These are phyloP conservation scores for Piezodorus guildinii DNA, from an alignment of 1,140 invertebrate species.

Conservation along the genomic window DNA sequence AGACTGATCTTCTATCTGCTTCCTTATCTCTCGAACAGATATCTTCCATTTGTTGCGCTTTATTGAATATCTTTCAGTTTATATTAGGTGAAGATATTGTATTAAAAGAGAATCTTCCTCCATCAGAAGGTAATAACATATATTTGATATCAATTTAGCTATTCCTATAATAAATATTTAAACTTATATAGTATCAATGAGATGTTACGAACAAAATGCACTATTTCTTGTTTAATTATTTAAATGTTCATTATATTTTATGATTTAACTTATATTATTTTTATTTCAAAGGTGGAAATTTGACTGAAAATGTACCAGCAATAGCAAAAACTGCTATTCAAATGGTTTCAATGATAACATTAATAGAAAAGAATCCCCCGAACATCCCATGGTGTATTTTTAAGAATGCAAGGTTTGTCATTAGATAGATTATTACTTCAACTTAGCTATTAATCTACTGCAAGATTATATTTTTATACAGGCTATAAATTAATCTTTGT, in stretches of 20 bases:
- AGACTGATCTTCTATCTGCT: constrained; percentile 4
- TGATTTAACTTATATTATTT: no score
- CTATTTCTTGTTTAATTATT: no score
- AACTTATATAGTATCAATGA: no score
- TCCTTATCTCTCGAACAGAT: constrained; percentile 19
- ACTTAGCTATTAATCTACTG: neutral
- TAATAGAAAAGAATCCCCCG: neutral
- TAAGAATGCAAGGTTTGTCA: neutral
- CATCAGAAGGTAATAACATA: neutral
- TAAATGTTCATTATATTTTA: no score
- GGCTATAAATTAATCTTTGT: neutral
- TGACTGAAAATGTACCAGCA: neutral
- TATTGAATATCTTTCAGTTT: constrained; percentile 14
- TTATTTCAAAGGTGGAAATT: no score
- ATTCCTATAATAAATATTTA: neutral
- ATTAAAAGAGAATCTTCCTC: constrained; percentile 14
- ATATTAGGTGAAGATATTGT: constrained; percentile 13
- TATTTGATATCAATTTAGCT: constrained; percentile 11
- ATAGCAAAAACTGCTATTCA: neutral
- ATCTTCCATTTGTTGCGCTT: constrained; percentile 14
- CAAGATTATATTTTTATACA: neutral
- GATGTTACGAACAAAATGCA: no score
- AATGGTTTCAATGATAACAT: neutral
- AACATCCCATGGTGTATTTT: neutral
- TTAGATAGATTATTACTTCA: neutral